Percentiles rank a stretch among this genome's conserved stretches.
Conservation (phyloP, 2,797 vertebrate genomes). For the Falco peregrinus region DNA sequence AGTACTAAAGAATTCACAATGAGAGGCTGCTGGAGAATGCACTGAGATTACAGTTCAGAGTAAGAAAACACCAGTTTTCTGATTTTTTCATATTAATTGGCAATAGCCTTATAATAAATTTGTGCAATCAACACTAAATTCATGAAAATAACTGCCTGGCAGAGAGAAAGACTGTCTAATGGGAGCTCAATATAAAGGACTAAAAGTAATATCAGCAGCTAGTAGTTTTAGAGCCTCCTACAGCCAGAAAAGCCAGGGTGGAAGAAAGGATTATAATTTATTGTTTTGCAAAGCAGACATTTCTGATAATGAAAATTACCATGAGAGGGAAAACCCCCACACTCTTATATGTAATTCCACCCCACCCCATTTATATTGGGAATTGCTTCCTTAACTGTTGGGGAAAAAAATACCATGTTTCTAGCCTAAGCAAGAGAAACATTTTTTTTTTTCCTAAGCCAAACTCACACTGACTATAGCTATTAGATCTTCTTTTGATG, state of each 20-base stretch:
- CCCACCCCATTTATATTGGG: background rate
- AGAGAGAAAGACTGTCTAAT: background rate
- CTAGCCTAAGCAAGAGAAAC: background rate
- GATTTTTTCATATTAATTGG: background rate
- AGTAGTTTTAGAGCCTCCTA: background rate
- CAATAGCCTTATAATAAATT: background rate
- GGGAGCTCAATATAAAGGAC: background rate
- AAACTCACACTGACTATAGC: background rate
- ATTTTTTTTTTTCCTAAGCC: background rate
- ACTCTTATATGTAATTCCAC: background rate
- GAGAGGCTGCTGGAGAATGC: background rate
- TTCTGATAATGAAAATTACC: background rate
- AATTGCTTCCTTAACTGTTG: background rate
- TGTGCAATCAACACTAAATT: background rate
- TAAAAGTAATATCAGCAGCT: background rate
- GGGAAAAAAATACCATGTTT: background rate
- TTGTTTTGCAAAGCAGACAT: background rate
- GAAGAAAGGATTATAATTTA: background rate
- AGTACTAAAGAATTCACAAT: background rate
- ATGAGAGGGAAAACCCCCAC: background rate
- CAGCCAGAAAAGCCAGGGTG: background rate
- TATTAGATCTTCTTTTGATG: background rate
- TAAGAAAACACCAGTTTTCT: background rate
- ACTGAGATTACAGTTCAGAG: background rate
- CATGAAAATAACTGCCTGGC: background rate